Percentiles rank a stretch among this genome's conserved stretches.
Conservation (phyloP, 2,797 vertebrate species). For the Periparus ater region DNA sequence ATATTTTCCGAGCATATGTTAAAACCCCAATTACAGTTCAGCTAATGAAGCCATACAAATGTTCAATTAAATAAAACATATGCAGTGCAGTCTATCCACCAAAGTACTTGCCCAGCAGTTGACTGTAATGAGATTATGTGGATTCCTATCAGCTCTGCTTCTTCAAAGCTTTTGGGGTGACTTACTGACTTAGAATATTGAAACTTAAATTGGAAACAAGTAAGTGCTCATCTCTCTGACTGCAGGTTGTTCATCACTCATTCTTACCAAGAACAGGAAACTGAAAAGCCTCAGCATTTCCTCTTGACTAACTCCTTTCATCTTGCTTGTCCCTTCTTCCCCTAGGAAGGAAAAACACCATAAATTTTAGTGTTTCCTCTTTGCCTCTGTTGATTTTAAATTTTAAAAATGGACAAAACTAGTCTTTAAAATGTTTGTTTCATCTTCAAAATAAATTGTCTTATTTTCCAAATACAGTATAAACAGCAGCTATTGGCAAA, state of each 20-base stretch:
- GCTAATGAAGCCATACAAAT: background rate
- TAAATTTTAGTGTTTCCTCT: background rate
- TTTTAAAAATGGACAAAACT: background rate
- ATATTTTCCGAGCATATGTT: background rate
- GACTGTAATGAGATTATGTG: background rate
- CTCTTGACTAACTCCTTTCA: background rate
- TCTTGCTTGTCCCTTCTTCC: background rate
- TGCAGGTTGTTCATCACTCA: background rate
- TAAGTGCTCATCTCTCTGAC: background rate
- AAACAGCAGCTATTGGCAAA: background rate
- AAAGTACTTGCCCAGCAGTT: background rate
- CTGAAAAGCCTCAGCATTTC: background rate
- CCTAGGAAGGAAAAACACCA: background rate
- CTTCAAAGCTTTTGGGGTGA: background rate
- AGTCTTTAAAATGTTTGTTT: background rate
- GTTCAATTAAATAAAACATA: background rate
- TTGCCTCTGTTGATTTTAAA: background rate
- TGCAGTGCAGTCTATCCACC: background rate
- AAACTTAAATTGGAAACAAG: background rate
- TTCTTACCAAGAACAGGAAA: background rate
- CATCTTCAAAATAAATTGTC: background rate
- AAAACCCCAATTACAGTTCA: slow-evolving; percentile 15
- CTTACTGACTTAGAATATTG: background rate
- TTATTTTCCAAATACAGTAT: background rate
- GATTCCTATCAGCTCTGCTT: background rate